Percentiles rank a stretch among this genome's conserved stretches.
phyloP scores from a whole-genome alignment of 2,888 invertebrate genomes.

The Allygus modestus region DNA sequence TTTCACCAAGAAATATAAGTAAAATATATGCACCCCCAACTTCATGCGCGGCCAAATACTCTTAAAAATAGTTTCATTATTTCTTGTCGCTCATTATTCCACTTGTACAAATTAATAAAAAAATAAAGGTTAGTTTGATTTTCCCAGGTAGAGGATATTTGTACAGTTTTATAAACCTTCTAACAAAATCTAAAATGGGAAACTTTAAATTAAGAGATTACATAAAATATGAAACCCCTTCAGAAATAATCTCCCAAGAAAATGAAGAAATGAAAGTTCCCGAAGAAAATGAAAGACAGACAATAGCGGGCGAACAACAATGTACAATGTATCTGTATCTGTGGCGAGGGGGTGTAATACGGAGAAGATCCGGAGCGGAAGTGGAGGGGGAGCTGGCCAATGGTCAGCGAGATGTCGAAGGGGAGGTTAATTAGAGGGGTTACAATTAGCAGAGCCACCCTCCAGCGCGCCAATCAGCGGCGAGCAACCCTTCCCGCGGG shows the following conservation, averaged over 20 bases:
- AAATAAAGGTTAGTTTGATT: no score
- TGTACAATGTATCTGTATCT: constrained; percentile 38
- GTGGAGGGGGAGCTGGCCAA: constrained; percentile 18
- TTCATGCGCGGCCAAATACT: no score
- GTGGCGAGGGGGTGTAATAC: background rate
- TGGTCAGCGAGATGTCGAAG: constrained; percentile 28
- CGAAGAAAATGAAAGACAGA: constrained; percentile 11
- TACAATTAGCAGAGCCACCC: constrained; percentile 42
- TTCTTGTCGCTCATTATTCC: no score
- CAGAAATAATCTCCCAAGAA: background rate
- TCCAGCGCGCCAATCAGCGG: constrained; percentile 20
- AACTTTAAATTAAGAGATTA: no score
- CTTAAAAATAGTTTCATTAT: no score
- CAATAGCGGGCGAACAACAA: background rate
- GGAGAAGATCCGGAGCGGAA: background rate
- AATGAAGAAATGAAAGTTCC: background rate
- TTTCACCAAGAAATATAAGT: no score
- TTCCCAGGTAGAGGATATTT: no score
- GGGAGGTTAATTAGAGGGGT: constrained; percentile 45
- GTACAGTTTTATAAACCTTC: no score
- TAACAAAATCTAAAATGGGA: no score
- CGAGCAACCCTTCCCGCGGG: constrained; percentile 31
- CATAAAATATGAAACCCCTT: no score
- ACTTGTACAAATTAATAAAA: no score
- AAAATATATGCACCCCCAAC: no score